These are phyloP conservation scores for Alauda arvensis DNA, from an alignment of 2,797 vertebrate species.

Conservation along the genomic window DNA sequence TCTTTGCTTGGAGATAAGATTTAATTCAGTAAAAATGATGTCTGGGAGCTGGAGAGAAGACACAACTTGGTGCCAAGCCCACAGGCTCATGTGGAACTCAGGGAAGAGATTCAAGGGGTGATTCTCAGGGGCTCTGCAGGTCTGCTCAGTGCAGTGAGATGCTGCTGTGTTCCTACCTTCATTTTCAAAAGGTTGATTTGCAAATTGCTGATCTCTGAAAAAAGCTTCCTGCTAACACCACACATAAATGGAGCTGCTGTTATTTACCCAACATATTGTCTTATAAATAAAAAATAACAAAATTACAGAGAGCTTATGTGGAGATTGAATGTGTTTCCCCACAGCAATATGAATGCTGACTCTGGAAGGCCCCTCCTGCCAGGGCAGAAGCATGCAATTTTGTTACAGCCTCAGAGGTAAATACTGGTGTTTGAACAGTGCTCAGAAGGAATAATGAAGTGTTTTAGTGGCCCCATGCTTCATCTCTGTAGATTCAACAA, in stretches of 20 bases:
- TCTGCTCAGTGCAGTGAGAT: background rate
- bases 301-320: background rate
- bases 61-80: background rate
- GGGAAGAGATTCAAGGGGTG: background rate
- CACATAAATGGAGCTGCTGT: slow-evolving; percentile 1
- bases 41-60: background rate
- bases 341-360: slow-evolving; percentile 39
- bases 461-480: background rate
- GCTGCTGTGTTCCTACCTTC: background rate
- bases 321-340: slow-evolving; percentile 32
- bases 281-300: slow-evolving; percentile 43
- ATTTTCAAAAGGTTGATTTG: background rate
- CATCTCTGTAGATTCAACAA: background rate
- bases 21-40: background rate
- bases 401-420: slow-evolving; percentile 44
- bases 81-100: background rate
- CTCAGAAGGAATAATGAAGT: slow-evolving; percentile 35
- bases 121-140: background rate
- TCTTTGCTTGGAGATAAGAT: background rate
- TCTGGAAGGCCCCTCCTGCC: slow-evolving; percentile 25
- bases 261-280: slow-evolving; percentile 11
- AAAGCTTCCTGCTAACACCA: background rate
- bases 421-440: slow-evolving; percentile 30
- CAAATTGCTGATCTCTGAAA: background rate
- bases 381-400: slow-evolving; percentile 31